Evolutionary conservation across 2,797 vertebrate species (phyloP).

Genomic region (Eupleurogrammus muticus): DNA sequence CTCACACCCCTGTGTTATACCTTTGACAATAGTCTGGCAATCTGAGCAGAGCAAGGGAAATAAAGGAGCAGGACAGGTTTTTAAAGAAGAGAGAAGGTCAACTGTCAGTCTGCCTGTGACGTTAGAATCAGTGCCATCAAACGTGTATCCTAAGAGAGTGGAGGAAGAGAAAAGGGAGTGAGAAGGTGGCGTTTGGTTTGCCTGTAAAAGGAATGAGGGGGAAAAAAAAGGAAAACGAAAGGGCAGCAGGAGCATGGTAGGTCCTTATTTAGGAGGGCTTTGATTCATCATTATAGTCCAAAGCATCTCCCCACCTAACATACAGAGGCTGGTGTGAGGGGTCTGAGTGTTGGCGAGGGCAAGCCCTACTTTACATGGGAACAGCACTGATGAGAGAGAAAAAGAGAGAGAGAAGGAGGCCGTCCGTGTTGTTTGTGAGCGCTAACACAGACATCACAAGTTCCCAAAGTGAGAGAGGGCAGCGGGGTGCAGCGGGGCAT

Average conservation of each 20-base stretch:
- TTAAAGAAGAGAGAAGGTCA: slow-evolving; percentile 87
- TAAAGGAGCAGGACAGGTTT: slow-evolving; percentile 75
- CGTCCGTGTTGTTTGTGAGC: slow-evolving; percentile 62
- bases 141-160: slow-evolving; percentile 60
- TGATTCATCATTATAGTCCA: slow-evolving; percentile 61
- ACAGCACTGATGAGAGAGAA: slow-evolving; percentile 3
- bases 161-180: slow-evolving; percentile 34
- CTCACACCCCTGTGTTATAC: slow-evolving; percentile 41
- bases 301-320: slow-evolving; percentile 49
- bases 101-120: slow-evolving; percentile 84
- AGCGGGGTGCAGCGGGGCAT: slow-evolving; percentile 60
- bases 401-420: slow-evolving; percentile 19
- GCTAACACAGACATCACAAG: slow-evolving; percentile 75
- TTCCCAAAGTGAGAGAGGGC: slow-evolving; percentile 62
- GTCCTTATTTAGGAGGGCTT: slow-evolving; percentile 48
- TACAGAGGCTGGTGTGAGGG: slow-evolving; percentile 15
- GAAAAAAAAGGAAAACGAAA: slow-evolving; percentile 33
- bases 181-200: slow-evolving; percentile 36
- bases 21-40: slow-evolving; percentile 79
- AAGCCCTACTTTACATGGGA: slow-evolving; percentile 36
- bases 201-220: slow-evolving; percentile 39
- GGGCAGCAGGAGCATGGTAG: slow-evolving; percentile 40
- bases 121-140: slow-evolving; percentile 75
- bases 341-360: slow-evolving; percentile 53
- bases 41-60: slow-evolving; percentile 71